phyloP scores from a whole-genome alignment of 1,140 invertebrate genomes.

The Monomorium pharaonis region DNA sequence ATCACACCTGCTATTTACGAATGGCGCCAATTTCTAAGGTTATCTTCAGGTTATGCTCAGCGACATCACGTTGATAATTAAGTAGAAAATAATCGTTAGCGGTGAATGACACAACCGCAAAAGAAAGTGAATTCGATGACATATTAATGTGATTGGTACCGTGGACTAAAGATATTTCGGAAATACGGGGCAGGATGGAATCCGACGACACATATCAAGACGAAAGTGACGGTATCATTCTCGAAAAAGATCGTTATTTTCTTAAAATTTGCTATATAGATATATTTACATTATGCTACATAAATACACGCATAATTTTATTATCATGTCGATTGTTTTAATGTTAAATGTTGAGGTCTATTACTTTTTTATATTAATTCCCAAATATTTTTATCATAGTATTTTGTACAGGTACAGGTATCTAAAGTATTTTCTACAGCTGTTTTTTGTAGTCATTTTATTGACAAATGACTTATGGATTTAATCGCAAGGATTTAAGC shows the following conservation, averaged over 20 bases:
- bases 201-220: background rate
- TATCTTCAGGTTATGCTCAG: background rate
- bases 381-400: background rate
- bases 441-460: background rate
- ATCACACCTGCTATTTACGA: background rate
- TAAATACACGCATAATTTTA: background rate
- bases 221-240: background rate
- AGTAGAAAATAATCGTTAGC: background rate
- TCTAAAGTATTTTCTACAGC: background rate
- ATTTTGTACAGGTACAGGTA: background rate
- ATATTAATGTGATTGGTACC: background rate
- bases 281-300: background rate
- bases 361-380: background rate
- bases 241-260: background rate
- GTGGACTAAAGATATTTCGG: background rate
- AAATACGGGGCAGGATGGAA: slow-evolving; percentile 12
- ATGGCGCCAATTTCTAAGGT: slow-evolving; percentile 45
- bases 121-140: background rate
- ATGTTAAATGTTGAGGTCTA: background rate
- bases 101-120: background rate
- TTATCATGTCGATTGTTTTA: no score
- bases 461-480: background rate
- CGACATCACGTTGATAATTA: background rate
- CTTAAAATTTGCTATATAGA: background rate
- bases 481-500: background rate